Evolutionary conservation across 2,888 invertebrate genomes (phyloP), one percentile per base, ranked within the genome.

Genomic region (Holacanthella duospinosa): DNA sequence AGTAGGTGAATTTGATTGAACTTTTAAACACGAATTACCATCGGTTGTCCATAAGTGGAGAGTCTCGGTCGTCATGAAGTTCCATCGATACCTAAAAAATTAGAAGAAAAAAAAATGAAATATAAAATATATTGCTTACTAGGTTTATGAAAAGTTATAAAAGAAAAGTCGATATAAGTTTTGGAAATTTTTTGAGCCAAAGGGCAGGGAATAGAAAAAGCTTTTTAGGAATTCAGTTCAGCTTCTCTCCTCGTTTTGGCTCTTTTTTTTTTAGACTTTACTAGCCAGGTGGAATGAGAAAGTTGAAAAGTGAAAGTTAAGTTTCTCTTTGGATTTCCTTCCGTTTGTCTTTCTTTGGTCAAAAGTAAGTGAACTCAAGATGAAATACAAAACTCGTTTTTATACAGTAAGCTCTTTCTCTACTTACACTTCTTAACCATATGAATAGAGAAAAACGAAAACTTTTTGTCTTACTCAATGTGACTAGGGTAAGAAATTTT

Each of bases 1-100:
- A n/a, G n/a, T n/a, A n/a, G n/a, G n/a, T n/a, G n/a, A n/a, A n/a
- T n/a, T n/a, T n/a, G n/a, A n/a, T n/a, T n/a, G n/a, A n/a, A n/a
- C n/a, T n/a, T n/a, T n/a, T n/a, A n/a, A n/a, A n/a, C n/a, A n/a
- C n/a, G n/a, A n/a, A n/a, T 29, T 53, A 69, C 69, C 69, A 69
- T 16, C 69, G 66, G 59, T 69, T 69, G 54, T 69, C 69, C 55
- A 61, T 27, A 24, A 68, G 48, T 9, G 66, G 60, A 21, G 66
- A 64, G 27, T 68, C 66, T 26, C 59, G 62, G 27, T 69, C 68
- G 43, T 36, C 9, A 4, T 48, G 48, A 4, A 48, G 21, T 21
- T 68, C 67, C 57, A 69, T 61, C 28, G 69, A 69, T 48, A 62
- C 66, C 69, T 69, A 55, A 12, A 64, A 60, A 56, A 24, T 21